Conservation (phyloP, 2,888 invertebrate species). For the Torymus auratus region DNA sequence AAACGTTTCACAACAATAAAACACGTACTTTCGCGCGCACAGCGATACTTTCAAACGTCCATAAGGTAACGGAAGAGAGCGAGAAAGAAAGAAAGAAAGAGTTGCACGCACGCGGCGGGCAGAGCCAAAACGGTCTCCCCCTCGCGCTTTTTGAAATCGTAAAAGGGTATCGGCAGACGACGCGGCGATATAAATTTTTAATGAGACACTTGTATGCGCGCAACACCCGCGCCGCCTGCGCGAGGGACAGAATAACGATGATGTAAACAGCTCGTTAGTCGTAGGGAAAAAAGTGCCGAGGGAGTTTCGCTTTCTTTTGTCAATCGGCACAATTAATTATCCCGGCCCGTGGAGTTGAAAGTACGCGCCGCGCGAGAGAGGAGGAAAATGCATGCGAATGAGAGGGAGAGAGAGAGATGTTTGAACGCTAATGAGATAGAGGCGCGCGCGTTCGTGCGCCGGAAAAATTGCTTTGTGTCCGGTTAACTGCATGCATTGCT, state of each 20-base stretch:
- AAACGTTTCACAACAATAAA: too few species aligned
- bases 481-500: not conserved
- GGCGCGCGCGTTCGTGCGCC: not conserved
- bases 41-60: too few species aligned
- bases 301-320: slow-evolving; percentile 42
- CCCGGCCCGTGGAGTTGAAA: slow-evolving; percentile 27
- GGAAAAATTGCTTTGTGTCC: not conserved
- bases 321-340: slow-evolving; percentile 52
- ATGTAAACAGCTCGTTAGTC: slow-evolving; percentile 56
- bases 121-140: slow-evolving; percentile 13
- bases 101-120: not conserved
- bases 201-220: slow-evolving; percentile 41
- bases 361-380: slow-evolving; percentile 2
- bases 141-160: slow-evolving; percentile 24
- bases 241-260: slow-evolving; percentile 38
- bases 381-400: slow-evolving; percentile 36
- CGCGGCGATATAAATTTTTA: slow-evolving; percentile 51
- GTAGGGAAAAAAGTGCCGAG: slow-evolving; percentile 21
- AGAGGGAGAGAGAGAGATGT: slow-evolving; percentile 9
- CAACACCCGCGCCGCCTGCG: not conserved
- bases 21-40: not conserved
- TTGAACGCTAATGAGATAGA: slow-evolving; percentile 44
- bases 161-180: slow-evolving; percentile 10
- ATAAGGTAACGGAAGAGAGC: too few species aligned
- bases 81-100: too few species aligned